Evolutionary conservation across 2,113 vertebrate species (phyloP).

Genomic region (Nansenia antarctica): DNA sequence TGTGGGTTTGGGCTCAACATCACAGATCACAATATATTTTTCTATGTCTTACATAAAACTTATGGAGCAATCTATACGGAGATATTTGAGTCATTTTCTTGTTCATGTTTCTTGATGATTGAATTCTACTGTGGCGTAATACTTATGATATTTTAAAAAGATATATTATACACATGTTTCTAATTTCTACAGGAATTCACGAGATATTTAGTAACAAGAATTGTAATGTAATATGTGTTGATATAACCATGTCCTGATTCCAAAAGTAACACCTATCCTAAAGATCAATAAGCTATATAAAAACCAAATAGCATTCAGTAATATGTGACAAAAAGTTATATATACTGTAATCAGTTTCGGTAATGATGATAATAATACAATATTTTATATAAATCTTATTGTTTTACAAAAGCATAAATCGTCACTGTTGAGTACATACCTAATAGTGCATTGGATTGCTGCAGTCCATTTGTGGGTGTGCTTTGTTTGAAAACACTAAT

Average conservation of each 20-base stretch:
- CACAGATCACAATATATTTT: conserved; percentile 33
- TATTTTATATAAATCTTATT: not conserved
- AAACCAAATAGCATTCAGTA: not conserved
- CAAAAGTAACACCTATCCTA: conserved; percentile 12
- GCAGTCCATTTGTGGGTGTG: not conserved
- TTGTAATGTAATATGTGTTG: not conserved
- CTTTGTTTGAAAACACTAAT: not conserved
- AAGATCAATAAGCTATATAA: not conserved
- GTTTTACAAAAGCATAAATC: not conserved
- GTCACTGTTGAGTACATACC: conserved; percentile 35
- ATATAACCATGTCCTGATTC: not conserved
- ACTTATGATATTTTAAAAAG: conserved; percentile 12
- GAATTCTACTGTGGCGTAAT: not conserved
- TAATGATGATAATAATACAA: not conserved
- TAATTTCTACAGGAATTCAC: not conserved
- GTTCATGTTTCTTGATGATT: not conserved
- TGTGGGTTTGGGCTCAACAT: conserved; percentile 40
- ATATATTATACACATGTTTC: conserved; percentile 15
- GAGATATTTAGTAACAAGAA: not conserved
- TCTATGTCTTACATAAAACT: not conserved
- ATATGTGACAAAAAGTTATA: not conserved
- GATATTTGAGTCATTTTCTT: conserved; percentile 14
- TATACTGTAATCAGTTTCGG: not conserved
- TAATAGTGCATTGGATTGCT: conserved; percentile 13
- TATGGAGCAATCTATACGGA: not conserved